A percentile compares a stretch with the other conserved stretches of the same genome.
Conservation (phyloP, 2,797 vertebrate species). For the Cuniculus paca region DNA sequence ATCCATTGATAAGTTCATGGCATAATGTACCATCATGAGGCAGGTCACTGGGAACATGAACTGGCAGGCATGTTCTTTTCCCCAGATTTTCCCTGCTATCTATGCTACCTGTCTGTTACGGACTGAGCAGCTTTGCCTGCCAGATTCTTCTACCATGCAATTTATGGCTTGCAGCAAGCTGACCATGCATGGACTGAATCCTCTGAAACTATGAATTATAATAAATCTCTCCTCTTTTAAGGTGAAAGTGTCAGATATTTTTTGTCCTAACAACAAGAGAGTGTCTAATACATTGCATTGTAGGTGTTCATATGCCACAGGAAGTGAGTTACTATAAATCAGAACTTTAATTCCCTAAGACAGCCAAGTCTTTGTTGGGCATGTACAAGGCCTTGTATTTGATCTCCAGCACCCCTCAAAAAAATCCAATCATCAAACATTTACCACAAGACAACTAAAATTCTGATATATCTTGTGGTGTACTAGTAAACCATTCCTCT, state of each 20-base stretch:
- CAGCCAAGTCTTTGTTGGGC: background rate
- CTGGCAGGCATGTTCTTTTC: background rate
- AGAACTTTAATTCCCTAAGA: background rate
- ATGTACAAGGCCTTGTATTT: background rate
- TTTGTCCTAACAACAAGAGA: background rate
- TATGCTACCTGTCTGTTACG: background rate
- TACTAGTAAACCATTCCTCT: background rate
- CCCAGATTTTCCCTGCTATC: background rate
- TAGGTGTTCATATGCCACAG: background rate
- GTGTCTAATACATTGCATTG: background rate
- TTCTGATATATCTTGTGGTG: background rate
- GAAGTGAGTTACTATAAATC: background rate
- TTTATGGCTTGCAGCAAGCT: background rate
- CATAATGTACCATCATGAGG: background rate
- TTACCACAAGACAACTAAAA: background rate
- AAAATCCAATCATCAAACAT: background rate
- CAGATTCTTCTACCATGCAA: background rate
- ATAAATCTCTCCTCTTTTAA: background rate
- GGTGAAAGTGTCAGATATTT: background rate
- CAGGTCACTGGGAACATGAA: background rate
- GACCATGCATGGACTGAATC: background rate
- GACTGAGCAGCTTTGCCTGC: background rate
- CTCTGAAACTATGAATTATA: background rate
- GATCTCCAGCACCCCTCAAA: background rate
- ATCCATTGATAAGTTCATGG: background rate